These are phyloP conservation scores for Leuciscus idus DNA, from an alignment of 2,113 vertebrate genomes.

Conservation along the genomic window DNA sequence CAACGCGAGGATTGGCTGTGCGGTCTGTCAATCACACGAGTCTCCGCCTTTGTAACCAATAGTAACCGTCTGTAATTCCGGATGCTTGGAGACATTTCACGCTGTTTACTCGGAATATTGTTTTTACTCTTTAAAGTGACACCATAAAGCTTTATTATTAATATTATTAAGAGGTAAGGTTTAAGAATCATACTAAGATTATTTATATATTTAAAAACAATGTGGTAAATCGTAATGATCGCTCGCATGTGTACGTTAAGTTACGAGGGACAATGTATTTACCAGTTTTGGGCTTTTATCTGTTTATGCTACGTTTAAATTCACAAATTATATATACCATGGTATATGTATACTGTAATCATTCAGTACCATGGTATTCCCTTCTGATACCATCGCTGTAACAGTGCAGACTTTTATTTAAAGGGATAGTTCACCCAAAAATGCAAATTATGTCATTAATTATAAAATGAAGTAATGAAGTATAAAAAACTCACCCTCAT, in stretches of 20 bases:
- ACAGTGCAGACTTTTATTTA: background rate
- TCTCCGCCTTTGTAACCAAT: conserved; percentile 7
- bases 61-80: background rate
- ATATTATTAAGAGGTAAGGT: background rate
- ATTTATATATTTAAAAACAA: background rate
- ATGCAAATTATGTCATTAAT: too few species aligned
- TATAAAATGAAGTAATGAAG: too few species aligned
- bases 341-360: background rate
- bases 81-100: background rate
- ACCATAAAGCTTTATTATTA: too few species aligned
- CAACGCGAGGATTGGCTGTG: background rate
- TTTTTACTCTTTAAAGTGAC: background rate
- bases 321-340: background rate
- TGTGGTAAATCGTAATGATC: background rate
- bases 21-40: background rate
- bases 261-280: background rate
- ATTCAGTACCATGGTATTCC: background rate
- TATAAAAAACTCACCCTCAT: too few species aligned
- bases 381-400: background rate
- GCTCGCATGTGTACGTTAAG: background rate
- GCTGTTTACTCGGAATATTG: background rate
- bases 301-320: background rate
- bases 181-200: background rate
- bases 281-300: background rate
- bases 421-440: too few species aligned